Percentiles rank a stretch among this genome's conserved stretches.
phyloP scores from a whole-genome alignment of 2,113 vertebrate species.

The Chloropsis hardwickii region DNA sequence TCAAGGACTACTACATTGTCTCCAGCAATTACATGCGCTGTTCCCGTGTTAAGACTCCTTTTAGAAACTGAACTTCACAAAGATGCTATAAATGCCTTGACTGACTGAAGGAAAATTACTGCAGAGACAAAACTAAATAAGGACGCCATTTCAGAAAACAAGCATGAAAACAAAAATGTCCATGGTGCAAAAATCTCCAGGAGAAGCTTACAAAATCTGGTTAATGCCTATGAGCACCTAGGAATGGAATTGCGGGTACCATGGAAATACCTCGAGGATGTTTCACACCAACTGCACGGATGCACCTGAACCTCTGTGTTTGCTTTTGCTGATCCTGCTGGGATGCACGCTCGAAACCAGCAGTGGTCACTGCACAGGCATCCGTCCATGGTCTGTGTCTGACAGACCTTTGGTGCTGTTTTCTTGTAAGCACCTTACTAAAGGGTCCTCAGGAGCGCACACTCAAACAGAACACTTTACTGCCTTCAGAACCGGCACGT shows the following conservation, averaged over 20 bases:
- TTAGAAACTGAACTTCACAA: not conserved
- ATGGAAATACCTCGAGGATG: not conserved
- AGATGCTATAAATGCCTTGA: not conserved
- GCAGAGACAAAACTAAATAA: not conserved
- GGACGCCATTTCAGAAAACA: not conserved
- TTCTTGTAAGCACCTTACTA: accelerated
- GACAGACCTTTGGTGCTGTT: not conserved
- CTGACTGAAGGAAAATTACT: not conserved
- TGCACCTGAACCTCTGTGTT: accelerated
- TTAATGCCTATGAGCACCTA: not conserved
- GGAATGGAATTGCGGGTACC: not conserved
- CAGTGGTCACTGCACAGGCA: not conserved
- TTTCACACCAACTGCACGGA: not conserved
- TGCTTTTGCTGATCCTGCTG: not conserved
- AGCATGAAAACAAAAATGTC: accelerated
- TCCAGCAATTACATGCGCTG: not conserved
- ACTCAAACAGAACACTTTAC: not conserved
- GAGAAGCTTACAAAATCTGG: not conserved
- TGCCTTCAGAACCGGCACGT: not conserved
- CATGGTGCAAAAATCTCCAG: not conserved
- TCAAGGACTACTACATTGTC: not conserved
- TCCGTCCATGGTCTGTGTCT: too few relatives aligned
- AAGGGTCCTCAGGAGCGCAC: not conserved
- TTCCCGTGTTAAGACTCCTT: not conserved
- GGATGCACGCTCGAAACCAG: not conserved